Conservation (phyloP, 1,140 invertebrate species). For the Chironomus tepperi region DNA sequence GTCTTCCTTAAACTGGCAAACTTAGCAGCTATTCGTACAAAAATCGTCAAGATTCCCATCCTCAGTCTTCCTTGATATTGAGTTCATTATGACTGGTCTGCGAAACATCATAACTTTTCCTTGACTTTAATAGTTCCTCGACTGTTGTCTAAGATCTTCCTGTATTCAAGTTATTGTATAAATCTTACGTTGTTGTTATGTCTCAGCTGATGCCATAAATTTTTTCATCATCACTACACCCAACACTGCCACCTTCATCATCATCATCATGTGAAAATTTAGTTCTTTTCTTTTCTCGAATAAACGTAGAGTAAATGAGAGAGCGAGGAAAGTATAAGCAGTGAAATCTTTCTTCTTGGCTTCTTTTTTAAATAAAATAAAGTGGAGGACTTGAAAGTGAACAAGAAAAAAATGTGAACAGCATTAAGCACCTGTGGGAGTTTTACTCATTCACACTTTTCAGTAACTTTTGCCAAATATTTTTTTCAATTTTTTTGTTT, state of each 20-base stretch:
- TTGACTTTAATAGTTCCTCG: too few species aligned
- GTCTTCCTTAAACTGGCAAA: too few species aligned
- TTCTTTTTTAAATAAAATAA: neutral
- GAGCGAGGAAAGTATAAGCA: neutral
- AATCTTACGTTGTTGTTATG: too few species aligned
- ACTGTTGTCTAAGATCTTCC: too few species aligned
- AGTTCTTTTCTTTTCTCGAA: neutral
- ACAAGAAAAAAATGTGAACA: constrained; percentile 2
- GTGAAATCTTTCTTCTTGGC: neutral
- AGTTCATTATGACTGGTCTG: too few species aligned
- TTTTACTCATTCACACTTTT: neutral
- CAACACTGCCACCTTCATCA: neutral
- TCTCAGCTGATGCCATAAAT: too few species aligned
- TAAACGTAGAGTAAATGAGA: neutral
- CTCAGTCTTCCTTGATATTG: too few species aligned
- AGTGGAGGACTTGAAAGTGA: neutral
- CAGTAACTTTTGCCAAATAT: neutral
- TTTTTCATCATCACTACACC: too few species aligned
- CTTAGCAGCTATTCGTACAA: too few species aligned
- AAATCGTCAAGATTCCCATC: too few species aligned
- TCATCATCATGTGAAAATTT: neutral
- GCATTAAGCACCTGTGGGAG: constrained; percentile 11
- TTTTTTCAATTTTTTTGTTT: neutral
- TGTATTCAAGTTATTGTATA: too few species aligned
- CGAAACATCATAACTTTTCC: too few species aligned